A percentile compares a stretch with the other conserved stretches of the same genome.
Conservation (phyloP, 2,113 vertebrate genomes). For the Toxotes jaculatrix region DNA sequence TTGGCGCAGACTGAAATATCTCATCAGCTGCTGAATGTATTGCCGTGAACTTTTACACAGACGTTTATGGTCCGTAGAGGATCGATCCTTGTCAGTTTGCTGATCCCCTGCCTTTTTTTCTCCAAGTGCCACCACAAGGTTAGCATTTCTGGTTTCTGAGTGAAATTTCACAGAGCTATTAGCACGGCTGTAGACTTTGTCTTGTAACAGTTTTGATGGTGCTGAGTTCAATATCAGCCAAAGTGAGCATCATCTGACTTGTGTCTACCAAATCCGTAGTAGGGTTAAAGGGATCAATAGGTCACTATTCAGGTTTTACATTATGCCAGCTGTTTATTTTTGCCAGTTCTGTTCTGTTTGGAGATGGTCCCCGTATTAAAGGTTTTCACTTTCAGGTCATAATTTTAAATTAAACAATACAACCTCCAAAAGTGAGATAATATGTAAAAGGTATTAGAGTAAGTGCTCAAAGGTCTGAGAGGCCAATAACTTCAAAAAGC, state of each 20-base stretch:
- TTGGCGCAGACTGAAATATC: too few relatives aligned
- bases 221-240: neutral
- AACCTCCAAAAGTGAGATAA: neutral
- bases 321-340: neutral
- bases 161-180: too few relatives aligned
- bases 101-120: too few relatives aligned
- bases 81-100: too few relatives aligned
- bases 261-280: neutral
- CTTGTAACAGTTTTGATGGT: too few relatives aligned
- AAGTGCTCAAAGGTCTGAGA: neutral
- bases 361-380: too few relatives aligned
- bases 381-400: neutral
- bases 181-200: too few relatives aligned
- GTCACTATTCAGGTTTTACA: neutral
- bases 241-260: neutral
- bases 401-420: neutral
- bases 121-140: too few relatives aligned
- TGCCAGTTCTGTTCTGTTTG: neutral
- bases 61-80: too few relatives aligned
- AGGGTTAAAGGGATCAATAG: neutral
- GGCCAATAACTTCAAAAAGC: slow-evolving; percentile 9
- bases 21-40: too few relatives aligned
- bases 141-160: too few relatives aligned
- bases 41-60: too few relatives aligned
- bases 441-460: slow-evolving; percentile 10